phyloP scores from a whole-genome alignment of 2,888 invertebrate species.

The Megalurothrips usitatus region DNA sequence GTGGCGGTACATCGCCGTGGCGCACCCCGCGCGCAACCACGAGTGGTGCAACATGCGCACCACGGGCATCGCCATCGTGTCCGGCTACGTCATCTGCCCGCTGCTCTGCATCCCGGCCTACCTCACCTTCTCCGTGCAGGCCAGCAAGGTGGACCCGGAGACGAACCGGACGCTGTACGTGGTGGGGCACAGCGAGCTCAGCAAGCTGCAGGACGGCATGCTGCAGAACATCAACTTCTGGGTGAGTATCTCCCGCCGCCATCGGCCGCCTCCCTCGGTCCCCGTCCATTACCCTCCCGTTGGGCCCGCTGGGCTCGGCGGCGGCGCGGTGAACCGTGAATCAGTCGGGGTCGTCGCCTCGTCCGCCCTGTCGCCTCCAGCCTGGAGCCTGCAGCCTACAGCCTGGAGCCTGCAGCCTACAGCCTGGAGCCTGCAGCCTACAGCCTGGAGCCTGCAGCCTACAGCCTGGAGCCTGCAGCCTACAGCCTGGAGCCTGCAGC shows the following conservation, averaged over 20 bases:
- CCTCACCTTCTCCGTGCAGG: conserved; percentile 68
- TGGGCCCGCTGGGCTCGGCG: no score
- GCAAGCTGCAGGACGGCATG: conserved; percentile 56
- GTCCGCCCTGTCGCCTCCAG: no score
- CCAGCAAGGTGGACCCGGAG: conserved; percentile 42
- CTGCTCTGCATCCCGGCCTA: conserved; percentile 79
- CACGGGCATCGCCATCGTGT: conserved; percentile 68
- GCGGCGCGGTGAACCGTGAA: no score
- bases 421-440: no score
- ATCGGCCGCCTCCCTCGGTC: background rate
- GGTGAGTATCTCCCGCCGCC: conserved; percentile 44
- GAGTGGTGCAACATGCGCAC: conserved; percentile 77
- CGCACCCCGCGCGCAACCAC: conserved; percentile 72
- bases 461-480: no score
- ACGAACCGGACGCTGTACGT: conserved; percentile 68
- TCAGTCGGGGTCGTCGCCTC: no score
- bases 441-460: no score
- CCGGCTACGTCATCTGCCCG: conserved; percentile 77
- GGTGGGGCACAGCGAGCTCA: conserved; percentile 61
- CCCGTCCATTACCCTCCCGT: background rate
- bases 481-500: no score
- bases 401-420: no score
- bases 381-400: no score
- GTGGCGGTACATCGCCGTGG: conserved; percentile 85
- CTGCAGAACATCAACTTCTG: conserved; percentile 73